Conservation (phyloP, 2,888 invertebrate species). For the Disparrhopalites patrizii region DNA sequence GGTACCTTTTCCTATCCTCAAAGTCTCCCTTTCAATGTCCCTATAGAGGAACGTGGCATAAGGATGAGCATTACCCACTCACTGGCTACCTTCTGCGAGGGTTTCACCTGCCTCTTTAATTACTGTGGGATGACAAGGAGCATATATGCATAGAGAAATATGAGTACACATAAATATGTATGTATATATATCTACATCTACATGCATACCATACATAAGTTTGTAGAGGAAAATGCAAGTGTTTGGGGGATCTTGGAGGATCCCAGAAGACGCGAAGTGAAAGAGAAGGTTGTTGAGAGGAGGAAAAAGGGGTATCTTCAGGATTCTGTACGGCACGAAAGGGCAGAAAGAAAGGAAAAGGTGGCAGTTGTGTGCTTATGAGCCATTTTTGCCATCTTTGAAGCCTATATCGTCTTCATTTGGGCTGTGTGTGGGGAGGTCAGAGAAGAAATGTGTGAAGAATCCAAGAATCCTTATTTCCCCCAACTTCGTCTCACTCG, state of each 20-base stretch:
- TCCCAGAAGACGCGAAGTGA: neutral
- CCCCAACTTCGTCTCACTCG: conserved; percentile 5
- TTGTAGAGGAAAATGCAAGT: neutral
- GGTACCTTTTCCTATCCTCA: too few relatives aligned
- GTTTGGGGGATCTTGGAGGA: neutral
- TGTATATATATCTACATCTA: too few relatives aligned
- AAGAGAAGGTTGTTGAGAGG: too few relatives aligned
- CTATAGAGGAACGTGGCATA: too few relatives aligned
- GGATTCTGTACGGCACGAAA: too few relatives aligned
- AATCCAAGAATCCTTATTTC: conserved; percentile 19
- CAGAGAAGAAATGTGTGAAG: conserved; percentile 22
- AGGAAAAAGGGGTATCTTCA: too few relatives aligned
- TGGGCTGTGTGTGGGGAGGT: conserved; percentile 14
- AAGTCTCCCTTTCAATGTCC: too few relatives aligned
- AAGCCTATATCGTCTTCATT: neutral
- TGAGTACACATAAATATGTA: too few relatives aligned
- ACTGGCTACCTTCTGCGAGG: neutral
- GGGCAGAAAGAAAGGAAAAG: too few relatives aligned
- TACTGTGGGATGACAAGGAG: too few relatives aligned
- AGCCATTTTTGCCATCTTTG: neutral
- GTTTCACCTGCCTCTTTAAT: too few relatives aligned
- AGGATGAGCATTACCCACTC: neutral
- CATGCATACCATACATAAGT: neutral
- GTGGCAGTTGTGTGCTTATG: neutral
- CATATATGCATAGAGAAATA: too few relatives aligned